These are phyloP conservation scores for Teinopalpus imperialis DNA, from an alignment of 2,888 invertebrate species.

Conservation along the genomic window DNA sequence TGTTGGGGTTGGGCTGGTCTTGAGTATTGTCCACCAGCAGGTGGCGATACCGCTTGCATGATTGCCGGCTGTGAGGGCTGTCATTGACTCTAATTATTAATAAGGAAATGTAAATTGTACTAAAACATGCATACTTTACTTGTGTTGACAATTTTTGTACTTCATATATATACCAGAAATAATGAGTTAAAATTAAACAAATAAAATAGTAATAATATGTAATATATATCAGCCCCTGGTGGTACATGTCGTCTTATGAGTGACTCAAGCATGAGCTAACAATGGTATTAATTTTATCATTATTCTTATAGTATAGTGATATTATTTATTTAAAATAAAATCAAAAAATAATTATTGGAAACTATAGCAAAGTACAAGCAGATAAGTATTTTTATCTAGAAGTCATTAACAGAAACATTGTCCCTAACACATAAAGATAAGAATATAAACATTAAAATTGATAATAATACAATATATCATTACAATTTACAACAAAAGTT, in stretches of 20 bases:
- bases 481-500: background rate
- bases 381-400: conserved; percentile 2
- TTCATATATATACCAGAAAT: no score
- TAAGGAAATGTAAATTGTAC: no score
- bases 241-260: background rate
- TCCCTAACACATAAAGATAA: conserved; percentile 1
- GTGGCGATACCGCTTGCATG: conserved; percentile 89
- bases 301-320: no score
- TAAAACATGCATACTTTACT: no score
- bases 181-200: background rate
- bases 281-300: no score
- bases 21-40: conserved; percentile 82
- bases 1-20: conserved; percentile 83
- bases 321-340: no score
- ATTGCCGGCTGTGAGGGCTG: conserved; percentile 87
- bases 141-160: no score
- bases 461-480: background rate
- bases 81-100: conserved; percentile 43
- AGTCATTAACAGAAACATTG: conserved; percentile 7
- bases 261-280: no score
- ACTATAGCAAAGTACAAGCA: no score
- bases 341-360: no score
- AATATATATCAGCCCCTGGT: background rate
- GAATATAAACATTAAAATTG: conserved; percentile 5
- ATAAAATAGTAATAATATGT: background rate